phyloP scores from a whole-genome alignment of 2,113 vertebrate genomes.

The Chauna torquata region DNA sequence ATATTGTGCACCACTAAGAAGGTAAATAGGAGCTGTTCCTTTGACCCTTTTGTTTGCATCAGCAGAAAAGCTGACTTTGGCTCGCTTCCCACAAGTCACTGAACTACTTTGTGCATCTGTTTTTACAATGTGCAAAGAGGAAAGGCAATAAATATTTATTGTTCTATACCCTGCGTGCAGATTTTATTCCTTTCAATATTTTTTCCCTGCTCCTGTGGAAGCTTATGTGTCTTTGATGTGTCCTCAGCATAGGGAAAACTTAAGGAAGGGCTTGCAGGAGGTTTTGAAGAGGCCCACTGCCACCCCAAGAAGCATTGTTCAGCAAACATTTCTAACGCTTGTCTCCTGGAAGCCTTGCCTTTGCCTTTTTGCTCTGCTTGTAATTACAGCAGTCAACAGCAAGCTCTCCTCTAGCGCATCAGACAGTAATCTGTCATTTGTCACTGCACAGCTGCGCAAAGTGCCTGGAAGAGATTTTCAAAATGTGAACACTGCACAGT shows the following conservation, averaged over 20 bases:
- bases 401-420: not conserved
- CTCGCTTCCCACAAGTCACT: not conserved
- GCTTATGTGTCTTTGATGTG: not conserved
- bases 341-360: not conserved
- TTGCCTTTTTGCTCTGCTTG: not conserved
- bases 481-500: rapidly evolving
- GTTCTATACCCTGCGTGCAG: not conserved
- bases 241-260: not conserved
- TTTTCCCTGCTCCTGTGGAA: not conserved
- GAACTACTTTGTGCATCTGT: not conserved
- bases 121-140: not conserved
- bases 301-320: not conserved
- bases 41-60: not conserved
- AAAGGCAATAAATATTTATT: constrained; percentile 48
- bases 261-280: not conserved
- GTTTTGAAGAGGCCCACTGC: not conserved
- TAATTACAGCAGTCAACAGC: not conserved
- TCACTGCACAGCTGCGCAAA: not conserved
- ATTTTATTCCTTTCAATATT: not conserved
- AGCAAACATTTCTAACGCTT: not conserved
- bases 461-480: not conserved
- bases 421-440: not conserved
- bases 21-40: not conserved
- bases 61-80: not conserved
- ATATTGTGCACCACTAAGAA: not conserved